Evolutionary conservation across 1,140 invertebrate species (phyloP).

Genomic region (Drosophila novamexicana): DNA sequence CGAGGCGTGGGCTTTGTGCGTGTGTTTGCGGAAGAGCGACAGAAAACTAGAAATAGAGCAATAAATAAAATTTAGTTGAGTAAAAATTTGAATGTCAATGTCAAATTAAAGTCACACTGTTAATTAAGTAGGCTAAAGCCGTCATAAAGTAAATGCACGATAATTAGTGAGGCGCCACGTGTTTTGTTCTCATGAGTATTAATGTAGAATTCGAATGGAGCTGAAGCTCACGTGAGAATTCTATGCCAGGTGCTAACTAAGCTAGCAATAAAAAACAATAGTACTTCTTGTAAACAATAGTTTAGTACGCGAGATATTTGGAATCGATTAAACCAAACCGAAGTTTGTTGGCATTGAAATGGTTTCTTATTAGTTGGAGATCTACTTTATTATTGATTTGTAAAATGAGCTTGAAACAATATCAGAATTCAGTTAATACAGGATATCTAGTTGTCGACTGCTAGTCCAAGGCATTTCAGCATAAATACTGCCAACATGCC

Average conservation of each 20-base stretch:
- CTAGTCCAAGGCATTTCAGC: not conserved
- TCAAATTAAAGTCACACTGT: constrained; percentile 69
- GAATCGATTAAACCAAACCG: not conserved
- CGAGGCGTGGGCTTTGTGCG: constrained; percentile 16
- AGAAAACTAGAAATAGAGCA: constrained; percentile 45
- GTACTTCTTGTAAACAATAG: not conserved
- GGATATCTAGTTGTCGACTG: not conserved
- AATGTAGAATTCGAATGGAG: not conserved
- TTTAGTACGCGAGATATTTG: too few species aligned
- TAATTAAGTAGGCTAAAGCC: constrained; percentile 53
- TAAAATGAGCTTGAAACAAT: too few species aligned
- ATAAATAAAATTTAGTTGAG: constrained; percentile 33
- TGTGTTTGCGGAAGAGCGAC: constrained; percentile 21
- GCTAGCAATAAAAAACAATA: not conserved
- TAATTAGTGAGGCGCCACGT: not conserved
- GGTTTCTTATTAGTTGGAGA: not conserved
- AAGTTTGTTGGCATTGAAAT: not conserved
- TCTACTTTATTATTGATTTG: too few species aligned
- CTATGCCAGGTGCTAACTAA: too few species aligned
- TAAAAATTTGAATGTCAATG: constrained; percentile 73
- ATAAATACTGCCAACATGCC: not conserved
- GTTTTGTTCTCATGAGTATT: not conserved
- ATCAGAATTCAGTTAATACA: not conserved
- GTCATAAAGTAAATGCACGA: constrained; percentile 12
- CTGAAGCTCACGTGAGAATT: not conserved